Conservation (phyloP, 2,888 invertebrate species). For the Ochlodes sylvanus region DNA sequence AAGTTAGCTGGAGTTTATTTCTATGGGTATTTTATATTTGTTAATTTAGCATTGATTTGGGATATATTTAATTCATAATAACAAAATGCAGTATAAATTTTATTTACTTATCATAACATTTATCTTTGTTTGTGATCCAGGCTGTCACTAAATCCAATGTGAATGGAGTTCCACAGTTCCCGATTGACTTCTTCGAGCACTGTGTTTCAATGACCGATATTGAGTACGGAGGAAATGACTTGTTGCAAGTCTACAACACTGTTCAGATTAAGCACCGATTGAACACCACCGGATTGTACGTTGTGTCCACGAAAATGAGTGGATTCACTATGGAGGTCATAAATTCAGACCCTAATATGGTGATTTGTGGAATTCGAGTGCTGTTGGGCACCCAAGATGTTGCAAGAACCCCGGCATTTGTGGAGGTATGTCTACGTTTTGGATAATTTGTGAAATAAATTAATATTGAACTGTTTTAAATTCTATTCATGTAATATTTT, state of each 20-base stretch:
- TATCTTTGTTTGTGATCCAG: constrained; percentile 48
- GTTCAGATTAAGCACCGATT: constrained; percentile 96
- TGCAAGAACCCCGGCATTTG: constrained; percentile 90
- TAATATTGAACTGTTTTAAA: background rate
- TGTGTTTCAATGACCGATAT: constrained; percentile 96
- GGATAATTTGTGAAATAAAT: background rate
- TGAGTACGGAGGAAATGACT: constrained; percentile 97
- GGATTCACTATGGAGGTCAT: constrained; percentile 95
- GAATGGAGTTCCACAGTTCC: constrained; percentile 90
- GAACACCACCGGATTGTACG: constrained; percentile 92
- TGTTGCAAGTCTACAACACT: constrained; percentile 97
- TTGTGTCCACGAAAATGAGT: constrained; percentile 95
- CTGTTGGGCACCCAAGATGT: constrained; percentile 93
- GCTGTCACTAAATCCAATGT: constrained; percentile 72
- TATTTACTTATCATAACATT: too few relatives aligned
- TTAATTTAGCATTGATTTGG: too few relatives aligned
- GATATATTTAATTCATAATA: too few relatives aligned
- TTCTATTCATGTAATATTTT: background rate
- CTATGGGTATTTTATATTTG: too few relatives aligned
- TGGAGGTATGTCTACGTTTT: constrained; percentile 82
- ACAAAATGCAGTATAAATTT: too few relatives aligned
- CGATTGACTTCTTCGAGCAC: constrained; percentile 98
- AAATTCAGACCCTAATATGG: constrained; percentile 94
- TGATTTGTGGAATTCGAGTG: constrained; percentile 95
- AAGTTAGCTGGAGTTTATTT: too few relatives aligned